Evolutionary conservation across 2,113 vertebrate species (phyloP).

Genomic region (Ammodytes marinus): DNA sequence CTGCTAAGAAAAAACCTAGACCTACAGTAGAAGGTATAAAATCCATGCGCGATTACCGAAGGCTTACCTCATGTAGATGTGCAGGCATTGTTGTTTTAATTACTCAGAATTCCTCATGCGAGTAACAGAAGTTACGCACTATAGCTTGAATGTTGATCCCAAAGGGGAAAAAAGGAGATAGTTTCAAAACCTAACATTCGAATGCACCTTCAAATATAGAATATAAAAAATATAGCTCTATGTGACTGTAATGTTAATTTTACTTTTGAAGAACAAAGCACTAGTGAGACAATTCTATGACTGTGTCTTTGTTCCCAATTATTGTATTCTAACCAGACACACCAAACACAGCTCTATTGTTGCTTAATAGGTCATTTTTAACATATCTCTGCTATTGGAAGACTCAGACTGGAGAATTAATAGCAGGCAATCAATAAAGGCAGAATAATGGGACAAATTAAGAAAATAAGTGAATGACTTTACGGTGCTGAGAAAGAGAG

Average conservation of each 20-base stretch:
- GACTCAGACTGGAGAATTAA: neutral
- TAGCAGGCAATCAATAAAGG: neutral
- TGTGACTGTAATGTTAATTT: slow-evolving; percentile 20
- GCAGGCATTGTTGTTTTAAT: too few relatives aligned
- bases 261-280: neutral
- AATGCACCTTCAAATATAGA: neutral
- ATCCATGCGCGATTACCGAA: too few relatives aligned
- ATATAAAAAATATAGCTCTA: neutral
- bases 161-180: too few relatives aligned
- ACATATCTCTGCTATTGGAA: neutral
- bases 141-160: neutral
- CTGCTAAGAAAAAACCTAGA: too few relatives aligned
- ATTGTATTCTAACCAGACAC: neutral
- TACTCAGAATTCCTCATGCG: too few relatives aligned
- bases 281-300: neutral
- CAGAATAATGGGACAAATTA: neutral
- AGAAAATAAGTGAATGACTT: neutral
- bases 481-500: neutral
- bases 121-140: too few relatives aligned
- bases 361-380: slow-evolving; percentile 2
- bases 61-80: too few relatives aligned
- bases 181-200: neutral
- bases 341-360: neutral
- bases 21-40: too few relatives aligned
- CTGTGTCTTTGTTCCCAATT: neutral